Conservation (phyloP, 2,888 invertebrate species). For the Sminthurinus aureus region DNA sequence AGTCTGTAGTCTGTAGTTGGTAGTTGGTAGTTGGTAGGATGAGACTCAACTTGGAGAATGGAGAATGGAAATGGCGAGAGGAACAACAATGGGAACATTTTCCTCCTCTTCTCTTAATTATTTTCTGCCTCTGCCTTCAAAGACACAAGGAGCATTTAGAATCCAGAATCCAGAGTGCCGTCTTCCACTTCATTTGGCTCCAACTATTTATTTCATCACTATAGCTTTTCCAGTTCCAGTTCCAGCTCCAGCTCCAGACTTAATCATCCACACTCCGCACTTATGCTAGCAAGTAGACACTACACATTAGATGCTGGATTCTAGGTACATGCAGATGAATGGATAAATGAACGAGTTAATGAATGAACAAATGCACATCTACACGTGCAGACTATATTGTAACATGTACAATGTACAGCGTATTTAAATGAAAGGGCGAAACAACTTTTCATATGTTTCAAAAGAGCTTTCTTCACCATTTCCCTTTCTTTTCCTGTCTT, state of each 20-base stretch:
- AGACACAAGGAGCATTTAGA: too few species aligned
- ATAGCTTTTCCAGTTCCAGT: conserved; percentile 1
- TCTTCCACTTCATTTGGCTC: conserved; percentile 28
- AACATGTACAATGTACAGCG: neutral
- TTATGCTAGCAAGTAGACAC: too few species aligned
- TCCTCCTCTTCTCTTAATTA: conserved; percentile 43
- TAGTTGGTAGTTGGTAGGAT: too few species aligned
- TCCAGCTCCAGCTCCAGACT: neutral
- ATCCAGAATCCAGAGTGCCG: neutral
- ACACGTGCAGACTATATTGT: neutral
- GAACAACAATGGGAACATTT: conserved; percentile 43
- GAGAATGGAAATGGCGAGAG: neutral
- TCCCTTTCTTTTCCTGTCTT: neutral
- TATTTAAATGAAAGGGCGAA: neutral
- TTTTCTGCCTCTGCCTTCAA: conserved; percentile 31
- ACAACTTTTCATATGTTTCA: too few species aligned
- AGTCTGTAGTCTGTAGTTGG: too few species aligned
- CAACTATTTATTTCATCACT: conserved; percentile 18
- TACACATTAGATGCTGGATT: too few species aligned
- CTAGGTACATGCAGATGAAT: too few species aligned
- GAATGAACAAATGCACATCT: neutral
- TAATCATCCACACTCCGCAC: too few species aligned
- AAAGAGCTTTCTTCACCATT: neutral
- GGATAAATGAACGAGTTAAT: neutral
- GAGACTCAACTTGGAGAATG: too few species aligned